Base-by-base conservation (phyloP, 2,113 vertebrate species). In the Sarotherodon lohbergeri region DNA sequence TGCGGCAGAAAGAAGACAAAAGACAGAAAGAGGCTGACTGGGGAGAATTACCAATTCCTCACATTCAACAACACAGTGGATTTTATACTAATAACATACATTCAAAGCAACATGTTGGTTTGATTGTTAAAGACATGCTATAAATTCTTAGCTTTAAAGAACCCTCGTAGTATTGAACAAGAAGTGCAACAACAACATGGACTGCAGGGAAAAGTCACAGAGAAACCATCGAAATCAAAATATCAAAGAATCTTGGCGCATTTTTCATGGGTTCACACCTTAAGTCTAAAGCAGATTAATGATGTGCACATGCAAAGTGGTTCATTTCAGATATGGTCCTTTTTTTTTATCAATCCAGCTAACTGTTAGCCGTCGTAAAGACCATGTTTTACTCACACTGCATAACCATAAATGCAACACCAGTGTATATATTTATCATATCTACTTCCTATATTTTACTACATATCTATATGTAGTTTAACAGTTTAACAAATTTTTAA, bases 101-200 rank as follows among this genome's bases (percentile, higher is more conserved):
- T 16, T 43, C 66, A 71, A 43, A 71, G 66, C 12, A 71, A 71
- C 39, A 16, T 43, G 3, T 43, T 71, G 66, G 36, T 43, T 71
- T 43, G 66, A 43, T 71, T 76, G 24, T 48, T 76, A 48, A 17
- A 48, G 24, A 24, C 24, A 5, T 48, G 68, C 41, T 3, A 9
- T 48, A 48, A 50, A 73, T 73, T 73, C 41, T 73, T 73, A 73
- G 68, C 22, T 17, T 46, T 73, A 46, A 43, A 27, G 22, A 46
- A 46, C 0, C 14, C 22, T 46, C 5, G 0, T 73, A 41, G 22
- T 10, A 27, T 46, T 27, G 39, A 46, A 46, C 17, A 22, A 46
- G 39, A 46, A 4, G 22, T 73, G 8, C 41, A 73, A 73, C 22
- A 17, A 27, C 22, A 7, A 16, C 7, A 16, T 27, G 39, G 68